Percentiles rank a stretch among this genome's conserved stretches.
Conservation (phyloP, 2,888 invertebrate species). For the Kuschelorhynchus macadamiae region DNA sequence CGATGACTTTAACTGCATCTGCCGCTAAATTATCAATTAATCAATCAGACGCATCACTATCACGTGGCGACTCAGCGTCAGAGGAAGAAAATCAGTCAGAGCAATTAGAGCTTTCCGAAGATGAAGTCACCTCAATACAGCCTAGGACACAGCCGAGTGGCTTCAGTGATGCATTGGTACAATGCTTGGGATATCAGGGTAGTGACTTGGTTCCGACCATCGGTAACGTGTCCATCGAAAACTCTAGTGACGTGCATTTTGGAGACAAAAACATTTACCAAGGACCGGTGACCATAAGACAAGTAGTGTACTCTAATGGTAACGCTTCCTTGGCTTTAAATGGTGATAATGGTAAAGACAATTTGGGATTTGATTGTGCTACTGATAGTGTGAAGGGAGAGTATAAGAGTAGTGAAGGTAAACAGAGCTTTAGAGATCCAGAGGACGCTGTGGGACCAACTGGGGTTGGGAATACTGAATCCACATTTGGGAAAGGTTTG, state of each 20-base stretch:
- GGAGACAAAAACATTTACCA: conserved; percentile 84
- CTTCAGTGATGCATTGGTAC: conserved; percentile 11
- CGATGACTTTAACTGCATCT: not conserved
- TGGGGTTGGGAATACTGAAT: not conserved
- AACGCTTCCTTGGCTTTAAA: conserved; percentile 4
- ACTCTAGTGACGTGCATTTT: conserved; percentile 81
- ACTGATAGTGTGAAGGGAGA: not conserved
- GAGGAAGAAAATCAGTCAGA: not conserved
- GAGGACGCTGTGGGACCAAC: not conserved
- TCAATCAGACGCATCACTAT: not conserved
- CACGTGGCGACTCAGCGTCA: not conserved
- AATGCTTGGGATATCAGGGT: conserved; percentile 15
- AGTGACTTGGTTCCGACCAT: not conserved
- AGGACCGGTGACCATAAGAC: conserved; percentile 84
- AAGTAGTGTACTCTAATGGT: conserved; percentile 72
- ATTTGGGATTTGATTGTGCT: conserved; percentile 17
- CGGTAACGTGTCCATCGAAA: conserved; percentile 73
- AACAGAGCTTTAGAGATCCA: not conserved
- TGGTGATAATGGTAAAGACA: conserved; percentile 12
- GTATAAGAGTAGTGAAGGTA: not conserved
- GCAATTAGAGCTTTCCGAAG: not conserved
- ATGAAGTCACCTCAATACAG: conserved; percentile 4
- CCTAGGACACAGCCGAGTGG: not conserved
- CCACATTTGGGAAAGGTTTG: too few relatives aligned
- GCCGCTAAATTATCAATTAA: not conserved